Evolutionary conservation across 1,140 invertebrate genomes (phyloP).

Genomic region (Drosophila ficusphila): DNA sequence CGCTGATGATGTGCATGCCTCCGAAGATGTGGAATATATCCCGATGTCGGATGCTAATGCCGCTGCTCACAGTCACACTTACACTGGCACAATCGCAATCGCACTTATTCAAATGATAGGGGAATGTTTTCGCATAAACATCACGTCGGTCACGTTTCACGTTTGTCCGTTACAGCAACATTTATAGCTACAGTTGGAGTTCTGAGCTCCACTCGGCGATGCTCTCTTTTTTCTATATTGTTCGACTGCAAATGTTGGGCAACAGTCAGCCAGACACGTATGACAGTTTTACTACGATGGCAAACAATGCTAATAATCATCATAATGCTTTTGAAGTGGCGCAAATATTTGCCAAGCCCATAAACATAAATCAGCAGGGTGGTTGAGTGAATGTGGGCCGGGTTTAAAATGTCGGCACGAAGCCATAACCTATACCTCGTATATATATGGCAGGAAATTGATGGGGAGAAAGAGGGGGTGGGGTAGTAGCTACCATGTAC

Average conservation of each 20-base stretch:
- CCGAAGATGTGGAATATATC: background rate
- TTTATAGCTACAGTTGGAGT: slow-evolving; percentile 30
- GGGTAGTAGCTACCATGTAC: slow-evolving; percentile 5
- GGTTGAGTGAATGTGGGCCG: background rate
- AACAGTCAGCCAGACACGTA: slow-evolving; percentile 68
- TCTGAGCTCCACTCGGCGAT: slow-evolving; percentile 32
- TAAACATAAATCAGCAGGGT: slow-evolving; percentile 72
- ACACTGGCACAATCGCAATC: slow-evolving; percentile 22
- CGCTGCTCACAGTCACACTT: slow-evolving; percentile 13
- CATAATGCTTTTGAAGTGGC: slow-evolving; percentile 65
- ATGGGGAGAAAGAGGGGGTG: background rate
- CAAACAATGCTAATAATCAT: slow-evolving; percentile 77
- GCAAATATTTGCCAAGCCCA: slow-evolving; percentile 72
- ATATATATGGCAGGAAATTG: slow-evolving; percentile 30
- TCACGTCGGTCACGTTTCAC: slow-evolving; percentile 75
- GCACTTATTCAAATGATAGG: slow-evolving; percentile 36
- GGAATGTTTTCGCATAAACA: slow-evolving; percentile 69
- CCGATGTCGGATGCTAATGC: slow-evolving; percentile 31
- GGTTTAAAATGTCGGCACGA: slow-evolving; percentile 50
- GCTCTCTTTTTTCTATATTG: slow-evolving; percentile 37
- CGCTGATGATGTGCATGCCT: slow-evolving; percentile 47
- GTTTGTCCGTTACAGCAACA: slow-evolving; percentile 64
- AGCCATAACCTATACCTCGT: too few relatives aligned
- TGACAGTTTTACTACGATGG: slow-evolving; percentile 71
- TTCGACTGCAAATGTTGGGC: slow-evolving; percentile 48